A percentile compares a stretch with the other conserved stretches of the same genome.
phyloP scores from a whole-genome alignment of 2,888 invertebrate species.

The Hemistola chrysoprasaria region DNA sequence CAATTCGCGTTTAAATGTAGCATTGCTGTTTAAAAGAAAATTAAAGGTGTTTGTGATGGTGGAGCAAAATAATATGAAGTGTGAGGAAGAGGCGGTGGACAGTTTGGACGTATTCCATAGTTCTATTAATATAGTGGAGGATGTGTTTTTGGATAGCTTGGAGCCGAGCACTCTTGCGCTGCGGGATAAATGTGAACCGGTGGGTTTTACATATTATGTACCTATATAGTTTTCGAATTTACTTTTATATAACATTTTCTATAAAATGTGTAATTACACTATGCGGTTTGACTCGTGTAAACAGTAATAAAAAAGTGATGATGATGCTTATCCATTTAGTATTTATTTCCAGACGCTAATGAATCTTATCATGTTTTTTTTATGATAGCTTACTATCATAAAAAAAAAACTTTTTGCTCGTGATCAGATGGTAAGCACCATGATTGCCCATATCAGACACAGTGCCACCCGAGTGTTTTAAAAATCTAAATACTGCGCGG shows the following conservation, averaged over 20 bases:
- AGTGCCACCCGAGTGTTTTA: too few species aligned
- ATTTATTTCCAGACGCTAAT: too few species aligned
- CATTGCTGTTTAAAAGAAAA: slow-evolving; percentile 8
- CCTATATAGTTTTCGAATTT: not conserved
- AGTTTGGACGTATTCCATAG: slow-evolving; percentile 67
- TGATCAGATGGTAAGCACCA: too few species aligned
- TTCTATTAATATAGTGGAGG: slow-evolving; percentile 43
- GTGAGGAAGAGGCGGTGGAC: slow-evolving; percentile 61
- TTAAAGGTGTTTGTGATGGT: slow-evolving; percentile 53
- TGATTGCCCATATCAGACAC: too few species aligned
- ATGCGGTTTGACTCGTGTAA: too few species aligned
- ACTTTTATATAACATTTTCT: too few species aligned
- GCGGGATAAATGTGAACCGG: slow-evolving; percentile 59
- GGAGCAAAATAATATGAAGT: slow-evolving; percentile 60
- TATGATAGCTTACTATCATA: too few species aligned
- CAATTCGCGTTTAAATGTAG: slow-evolving; percentile 27
- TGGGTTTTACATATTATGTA: slow-evolving; percentile 34
- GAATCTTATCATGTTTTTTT: too few species aligned
- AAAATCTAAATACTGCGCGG: too few species aligned
- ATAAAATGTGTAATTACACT: slow-evolving; percentile 7
- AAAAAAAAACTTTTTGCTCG: too few species aligned
- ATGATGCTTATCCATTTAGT: too few species aligned
- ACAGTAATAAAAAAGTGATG: too few species aligned
- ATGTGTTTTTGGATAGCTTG: slow-evolving; percentile 68
- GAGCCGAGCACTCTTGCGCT: slow-evolving; percentile 53